phyloP scores from a whole-genome alignment of 2,888 invertebrate genomes.

The Cactoblastis cactorum region DNA sequence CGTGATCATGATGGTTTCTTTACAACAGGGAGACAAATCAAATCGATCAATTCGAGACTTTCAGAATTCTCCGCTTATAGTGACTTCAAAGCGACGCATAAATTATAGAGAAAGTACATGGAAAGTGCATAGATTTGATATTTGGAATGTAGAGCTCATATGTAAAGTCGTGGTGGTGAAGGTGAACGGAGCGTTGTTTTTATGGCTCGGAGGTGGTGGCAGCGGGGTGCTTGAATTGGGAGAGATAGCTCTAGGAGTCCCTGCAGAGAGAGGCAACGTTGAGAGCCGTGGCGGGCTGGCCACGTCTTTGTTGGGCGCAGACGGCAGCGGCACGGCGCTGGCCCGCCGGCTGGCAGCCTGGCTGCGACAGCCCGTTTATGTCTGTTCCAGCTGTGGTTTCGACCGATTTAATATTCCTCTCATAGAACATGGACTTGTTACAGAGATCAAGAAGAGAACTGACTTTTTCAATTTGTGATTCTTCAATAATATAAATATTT shows the following conservation, averaged over 20 bases:
- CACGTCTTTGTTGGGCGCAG: constrained; percentile 32
- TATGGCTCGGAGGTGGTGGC: constrained; percentile 47
- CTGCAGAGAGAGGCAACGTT: constrained; percentile 23
- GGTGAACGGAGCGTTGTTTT: constrained; percentile 45
- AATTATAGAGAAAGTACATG: constrained; percentile 47
- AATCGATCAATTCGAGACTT: too few species aligned
- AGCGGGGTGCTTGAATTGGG: constrained; percentile 26
- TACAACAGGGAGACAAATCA: constrained; percentile 20
- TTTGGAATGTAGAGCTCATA: constrained; percentile 47
- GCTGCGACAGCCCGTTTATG: constrained; percentile 40
- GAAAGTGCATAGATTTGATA: constrained; percentile 51
- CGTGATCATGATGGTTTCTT: not conserved
- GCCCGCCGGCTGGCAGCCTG: constrained; percentile 42
- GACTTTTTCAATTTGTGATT: constrained; percentile 31
- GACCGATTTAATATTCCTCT: constrained; percentile 48
- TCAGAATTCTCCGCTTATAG: constrained; percentile 29
- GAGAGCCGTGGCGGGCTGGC: constrained; percentile 27
- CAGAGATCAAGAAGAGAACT: constrained; percentile 46
- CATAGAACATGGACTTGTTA: constrained; percentile 40
- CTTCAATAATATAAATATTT: too few species aligned
- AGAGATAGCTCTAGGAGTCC: constrained; percentile 44
- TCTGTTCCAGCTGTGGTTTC: constrained; percentile 36
- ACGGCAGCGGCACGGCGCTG: constrained; percentile 31
- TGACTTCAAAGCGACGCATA: constrained; percentile 41
- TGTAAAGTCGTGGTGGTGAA: constrained; percentile 44